Base-by-base conservation (phyloP, 1,140 invertebrate genomes). In the Temnothorax nylanderi region DNA sequence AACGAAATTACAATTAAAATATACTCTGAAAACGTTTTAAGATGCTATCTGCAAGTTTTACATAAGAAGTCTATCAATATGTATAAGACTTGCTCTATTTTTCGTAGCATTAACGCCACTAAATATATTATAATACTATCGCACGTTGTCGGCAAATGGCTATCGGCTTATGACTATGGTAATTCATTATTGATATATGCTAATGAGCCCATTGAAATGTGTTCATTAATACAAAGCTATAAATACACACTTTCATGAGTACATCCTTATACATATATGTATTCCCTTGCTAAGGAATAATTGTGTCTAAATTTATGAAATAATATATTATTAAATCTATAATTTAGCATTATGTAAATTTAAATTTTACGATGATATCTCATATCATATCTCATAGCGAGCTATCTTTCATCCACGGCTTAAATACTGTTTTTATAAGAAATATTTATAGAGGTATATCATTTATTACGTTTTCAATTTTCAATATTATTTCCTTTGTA, bases 171-270 rank as follows among this genome's bases (percentile, higher is more conserved):
- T 71, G 65, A 34, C 64, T 81, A 71, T 72, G 65, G 65, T 56
- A 72, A 82, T 82, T n/a, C 18, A 58, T 18, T 82, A 82, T 82
- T 82, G 65, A 72, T 82, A 11, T 72, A 82, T 72, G 78, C 65
- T 72, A 82, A 82, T 34, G 21, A 58, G 5, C 21, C 11, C 21
- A 67, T 82, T 82, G 51, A 72, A 64, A 58, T 82, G 21, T 56
- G 72, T 82, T 82, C 65, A 56, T 82, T 72, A 82, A 58, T 72
- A 72, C 16, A 26, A 34, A 41, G 11, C 51, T 18, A 58, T 82
- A 72, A 72, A 51, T 72, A 34, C 11, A 37, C 10, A 44, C 56
- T 82, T 82, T 44, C 65, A 56, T 34, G 34, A 80, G 16, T 51
- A 51, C 60, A 34, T n/a, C 58, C 13, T 26, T 26, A 26, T 37